Evolutionary conservation across 2,888 invertebrate genomes (phyloP).

Genomic region (Xestoiulus laeticollis): DNA sequence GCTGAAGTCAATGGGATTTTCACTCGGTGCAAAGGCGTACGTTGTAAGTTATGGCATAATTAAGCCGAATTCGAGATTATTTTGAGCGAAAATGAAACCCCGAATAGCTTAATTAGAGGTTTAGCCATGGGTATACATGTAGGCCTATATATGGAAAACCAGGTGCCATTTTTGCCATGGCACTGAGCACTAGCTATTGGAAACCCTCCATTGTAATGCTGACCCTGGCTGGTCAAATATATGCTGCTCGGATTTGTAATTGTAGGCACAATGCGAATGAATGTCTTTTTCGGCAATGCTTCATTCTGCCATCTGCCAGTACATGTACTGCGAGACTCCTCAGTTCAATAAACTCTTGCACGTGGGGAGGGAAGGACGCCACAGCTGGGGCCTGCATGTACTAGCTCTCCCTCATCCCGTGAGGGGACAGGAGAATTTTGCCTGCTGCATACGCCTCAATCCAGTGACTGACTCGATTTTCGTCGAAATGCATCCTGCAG

Average conservation of each 20-base stretch:
- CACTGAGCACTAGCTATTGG: background rate
- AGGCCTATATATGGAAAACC: background rate
- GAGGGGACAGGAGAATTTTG: background rate
- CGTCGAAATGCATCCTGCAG: background rate
- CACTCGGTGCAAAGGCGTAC: background rate
- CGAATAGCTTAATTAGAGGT: background rate
- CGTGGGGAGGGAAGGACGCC: background rate
- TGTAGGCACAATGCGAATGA: background rate
- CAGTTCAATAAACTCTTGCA: slow-evolving; percentile 4
- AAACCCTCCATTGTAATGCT: background rate
- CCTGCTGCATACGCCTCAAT: background rate
- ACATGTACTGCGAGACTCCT: background rate
- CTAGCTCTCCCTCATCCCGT: background rate
- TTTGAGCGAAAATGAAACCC: background rate
- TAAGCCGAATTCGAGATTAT: background rate
- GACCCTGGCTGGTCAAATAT: background rate
- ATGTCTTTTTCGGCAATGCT: background rate
- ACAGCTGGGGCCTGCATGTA: background rate
- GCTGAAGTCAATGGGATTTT: background rate
- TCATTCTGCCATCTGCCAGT: background rate
- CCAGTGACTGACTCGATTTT: background rate
- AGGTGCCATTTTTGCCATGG: background rate
- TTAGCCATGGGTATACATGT: background rate
- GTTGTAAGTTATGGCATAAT: slow-evolving; percentile 8
- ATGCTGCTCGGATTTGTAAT: background rate